A percentile compares a stretch with the other conserved stretches of the same genome.
phyloP scores from a whole-genome alignment of 2,113 vertebrate species.

The Patagioenas fasciata region DNA sequence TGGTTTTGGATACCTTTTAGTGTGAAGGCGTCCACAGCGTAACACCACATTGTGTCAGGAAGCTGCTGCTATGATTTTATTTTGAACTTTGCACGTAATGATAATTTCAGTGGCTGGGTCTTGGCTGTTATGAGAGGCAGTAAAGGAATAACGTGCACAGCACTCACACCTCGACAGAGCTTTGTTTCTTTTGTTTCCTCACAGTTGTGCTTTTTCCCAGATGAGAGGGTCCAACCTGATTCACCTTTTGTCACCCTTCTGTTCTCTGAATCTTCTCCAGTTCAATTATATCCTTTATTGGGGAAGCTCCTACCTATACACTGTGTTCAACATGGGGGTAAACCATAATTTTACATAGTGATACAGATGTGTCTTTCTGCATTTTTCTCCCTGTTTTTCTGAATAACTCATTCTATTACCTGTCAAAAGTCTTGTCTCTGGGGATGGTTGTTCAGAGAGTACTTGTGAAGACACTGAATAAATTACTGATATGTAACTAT shows the following conservation, averaged over 20 bases:
- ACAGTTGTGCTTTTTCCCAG: not conserved
- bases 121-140: not conserved
- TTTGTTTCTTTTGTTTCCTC: not conserved
- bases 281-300: not conserved
- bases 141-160: not conserved
- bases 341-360: not conserved
- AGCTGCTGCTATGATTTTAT: not conserved
- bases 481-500: not conserved
- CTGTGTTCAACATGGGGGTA: not conserved
- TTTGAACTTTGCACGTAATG: not conserved
- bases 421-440: not conserved
- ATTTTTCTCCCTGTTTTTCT: not conserved
- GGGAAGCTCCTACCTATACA: not conserved
- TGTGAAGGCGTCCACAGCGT: not conserved
- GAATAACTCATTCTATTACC: not conserved
- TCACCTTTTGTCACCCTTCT: not conserved
- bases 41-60: not conserved
- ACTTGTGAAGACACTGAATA: not conserved
- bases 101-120: not conserved
- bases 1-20: not conserved
- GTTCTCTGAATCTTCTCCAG: not conserved
- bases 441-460: not conserved
- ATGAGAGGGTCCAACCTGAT: not conserved
- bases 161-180: not conserved
- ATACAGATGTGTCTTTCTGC: not conserved